These are phyloP conservation scores for Tachysurus fulvidraco DNA, from an alignment of 2,113 vertebrate genomes.

Conservation along the genomic window DNA sequence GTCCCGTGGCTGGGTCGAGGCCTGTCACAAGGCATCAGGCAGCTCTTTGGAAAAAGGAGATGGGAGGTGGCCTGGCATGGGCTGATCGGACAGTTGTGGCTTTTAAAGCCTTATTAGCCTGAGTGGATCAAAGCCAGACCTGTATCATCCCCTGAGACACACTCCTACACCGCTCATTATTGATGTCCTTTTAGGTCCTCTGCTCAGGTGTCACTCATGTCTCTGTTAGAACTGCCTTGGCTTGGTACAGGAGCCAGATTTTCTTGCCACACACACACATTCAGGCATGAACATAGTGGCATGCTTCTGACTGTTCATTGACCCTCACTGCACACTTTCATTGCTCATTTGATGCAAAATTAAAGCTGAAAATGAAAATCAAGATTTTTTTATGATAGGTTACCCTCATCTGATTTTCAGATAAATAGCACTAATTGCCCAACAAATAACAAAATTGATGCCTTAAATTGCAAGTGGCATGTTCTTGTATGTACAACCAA, in stretches of 20 bases:
- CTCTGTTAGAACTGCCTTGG: constrained; percentile 59
- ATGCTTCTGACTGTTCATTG: constrained; percentile 44
- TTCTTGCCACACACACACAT: constrained; percentile 6
- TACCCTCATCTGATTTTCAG: background rate
- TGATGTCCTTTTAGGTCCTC: constrained; percentile 70
- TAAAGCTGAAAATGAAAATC: background rate
- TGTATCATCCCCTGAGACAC: constrained; percentile 62
- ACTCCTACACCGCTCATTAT: constrained; percentile 78
- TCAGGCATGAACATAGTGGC: background rate
- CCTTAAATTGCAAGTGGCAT: background rate
- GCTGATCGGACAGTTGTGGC: constrained; percentile 79
- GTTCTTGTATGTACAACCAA: background rate
- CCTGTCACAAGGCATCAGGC: constrained; percentile 77
- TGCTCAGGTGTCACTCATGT: constrained; percentile 59
- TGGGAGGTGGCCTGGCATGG: constrained; percentile 72
- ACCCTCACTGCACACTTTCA: constrained; percentile 21
- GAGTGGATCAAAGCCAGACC: constrained; percentile 70
- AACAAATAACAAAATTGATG: background rate
- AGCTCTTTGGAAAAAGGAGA: constrained; percentile 68
- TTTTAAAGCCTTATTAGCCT: constrained; percentile 82
- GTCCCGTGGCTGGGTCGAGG: constrained; percentile 62
- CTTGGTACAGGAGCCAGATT: constrained; percentile 46
- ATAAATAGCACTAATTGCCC: background rate
- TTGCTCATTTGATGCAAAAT: constrained; percentile 29
- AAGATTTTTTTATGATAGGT: background rate